Conservation (phyloP, 2,113 vertebrate species). For the Pseudolaguvia tuberculata region DNA sequence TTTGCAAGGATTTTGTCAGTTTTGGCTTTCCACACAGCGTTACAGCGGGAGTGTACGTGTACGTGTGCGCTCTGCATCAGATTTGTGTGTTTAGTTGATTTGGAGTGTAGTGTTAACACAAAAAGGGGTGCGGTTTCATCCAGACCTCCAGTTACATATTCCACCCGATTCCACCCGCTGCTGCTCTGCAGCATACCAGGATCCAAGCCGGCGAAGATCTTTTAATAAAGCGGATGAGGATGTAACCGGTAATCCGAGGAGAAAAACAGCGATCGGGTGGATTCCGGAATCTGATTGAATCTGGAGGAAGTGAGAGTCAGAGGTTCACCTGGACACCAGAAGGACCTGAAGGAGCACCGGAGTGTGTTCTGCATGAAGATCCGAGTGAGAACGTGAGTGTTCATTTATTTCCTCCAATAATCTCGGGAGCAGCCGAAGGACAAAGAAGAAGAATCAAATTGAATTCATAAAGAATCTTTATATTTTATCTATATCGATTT, state of each 20-base stretch:
- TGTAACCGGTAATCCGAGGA: not conserved
- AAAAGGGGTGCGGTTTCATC: constrained; percentile 66
- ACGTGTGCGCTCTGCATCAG: not conserved
- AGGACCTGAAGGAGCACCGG: constrained; percentile 31
- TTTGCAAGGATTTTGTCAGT: not conserved
- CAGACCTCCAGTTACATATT: constrained; percentile 47
- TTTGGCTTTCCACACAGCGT: constrained; percentile 6
- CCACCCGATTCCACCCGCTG: constrained; percentile 26
- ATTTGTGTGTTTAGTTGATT: constrained; percentile 11
- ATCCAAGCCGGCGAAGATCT: not conserved
- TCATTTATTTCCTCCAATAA: not conserved
- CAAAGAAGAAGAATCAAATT: too few species aligned
- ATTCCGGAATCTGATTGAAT: not conserved
- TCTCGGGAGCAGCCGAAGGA: too few species aligned
- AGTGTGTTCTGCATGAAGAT: constrained; percentile 1
- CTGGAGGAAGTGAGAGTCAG: not conserved
- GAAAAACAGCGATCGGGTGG: not conserved
- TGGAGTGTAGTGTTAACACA: constrained; percentile 62
- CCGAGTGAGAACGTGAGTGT: too few species aligned
- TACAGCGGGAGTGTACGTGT: too few species aligned
- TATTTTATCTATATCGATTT: not conserved
- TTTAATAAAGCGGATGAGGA: not conserved
- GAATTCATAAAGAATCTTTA: too few species aligned
- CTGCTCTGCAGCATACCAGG: too few species aligned
- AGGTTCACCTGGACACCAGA: not conserved